Conservation (phyloP, 2,797 vertebrate genomes). For the Salmo trutta region DNA sequence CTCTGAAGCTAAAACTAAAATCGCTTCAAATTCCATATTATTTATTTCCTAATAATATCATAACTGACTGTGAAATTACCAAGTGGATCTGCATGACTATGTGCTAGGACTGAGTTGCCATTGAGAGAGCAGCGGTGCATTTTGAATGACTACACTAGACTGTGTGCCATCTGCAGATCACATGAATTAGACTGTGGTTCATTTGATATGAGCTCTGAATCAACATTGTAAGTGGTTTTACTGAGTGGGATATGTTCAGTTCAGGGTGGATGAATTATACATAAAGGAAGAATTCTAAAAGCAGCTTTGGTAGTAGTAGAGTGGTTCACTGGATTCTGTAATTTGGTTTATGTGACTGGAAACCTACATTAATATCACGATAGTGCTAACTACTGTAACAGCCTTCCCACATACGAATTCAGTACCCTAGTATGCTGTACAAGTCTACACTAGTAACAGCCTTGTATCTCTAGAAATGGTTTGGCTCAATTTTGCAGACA, state of each 20-base stretch:
- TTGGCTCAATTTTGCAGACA: neutral
- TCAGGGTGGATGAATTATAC: conserved; percentile 16
- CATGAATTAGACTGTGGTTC: conserved; percentile 64
- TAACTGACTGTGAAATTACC: conserved; percentile 53
- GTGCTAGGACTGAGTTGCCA: conserved; percentile 55
- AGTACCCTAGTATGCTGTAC: neutral
- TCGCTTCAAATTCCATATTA: too few species aligned
- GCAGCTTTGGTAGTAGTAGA: conserved; percentile 18
- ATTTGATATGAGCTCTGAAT: conserved; percentile 45
- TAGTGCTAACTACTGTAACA: neutral
- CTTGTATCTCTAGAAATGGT: neutral
- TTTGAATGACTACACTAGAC: conserved; percentile 50
- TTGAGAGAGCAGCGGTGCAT: conserved; percentile 60
- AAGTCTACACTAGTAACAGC: neutral
- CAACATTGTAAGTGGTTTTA: conserved; percentile 50
- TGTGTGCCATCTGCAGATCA: conserved; percentile 62
- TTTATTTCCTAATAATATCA: too few species aligned
- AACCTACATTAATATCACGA: neutral
- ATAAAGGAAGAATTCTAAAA: conserved; percentile 3
- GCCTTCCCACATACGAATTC: neutral
- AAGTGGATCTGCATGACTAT: conserved; percentile 56
- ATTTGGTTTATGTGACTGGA: neutral
- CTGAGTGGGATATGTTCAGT: conserved; percentile 43
- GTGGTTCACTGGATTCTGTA: neutral
- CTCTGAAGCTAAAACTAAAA: too few species aligned